phyloP scores from a whole-genome alignment of 92 coral and sea anemone genomes.

The Montipora capitata region DNA sequence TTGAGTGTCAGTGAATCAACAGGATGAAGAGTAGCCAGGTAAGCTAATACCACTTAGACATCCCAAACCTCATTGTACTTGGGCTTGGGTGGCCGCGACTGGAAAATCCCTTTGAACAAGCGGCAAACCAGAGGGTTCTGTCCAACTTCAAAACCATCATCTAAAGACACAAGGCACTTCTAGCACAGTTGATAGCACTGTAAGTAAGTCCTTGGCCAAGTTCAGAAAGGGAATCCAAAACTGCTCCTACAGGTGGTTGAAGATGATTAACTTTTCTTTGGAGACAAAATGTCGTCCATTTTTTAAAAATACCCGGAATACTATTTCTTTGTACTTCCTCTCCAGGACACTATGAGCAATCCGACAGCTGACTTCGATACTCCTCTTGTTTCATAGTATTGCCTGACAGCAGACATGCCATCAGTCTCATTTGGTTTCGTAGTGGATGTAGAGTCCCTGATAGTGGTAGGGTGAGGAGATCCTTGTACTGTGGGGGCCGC shows the following conservation, averaged over 20 bases:
- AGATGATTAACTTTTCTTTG: slow-evolving; percentile 51
- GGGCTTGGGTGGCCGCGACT: slow-evolving; percentile 37
- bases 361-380: slow-evolving; percentile 54
- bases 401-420: slow-evolving; percentile 58
- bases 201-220: slow-evolving; percentile 43
- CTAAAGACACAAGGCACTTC: slow-evolving; percentile 21
- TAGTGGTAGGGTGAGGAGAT: slow-evolving; percentile 40
- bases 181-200: slow-evolving; percentile 50
- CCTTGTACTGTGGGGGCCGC: slow-evolving; percentile 42
- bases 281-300: slow-evolving; percentile 70
- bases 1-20: slow-evolving; percentile 24
- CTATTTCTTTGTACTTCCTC: slow-evolving; percentile 51
- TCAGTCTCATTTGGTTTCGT: slow-evolving; percentile 31
- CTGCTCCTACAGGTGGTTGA: slow-evolving; percentile 46
- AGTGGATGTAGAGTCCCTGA: slow-evolving; percentile 58
- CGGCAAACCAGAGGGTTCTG: slow-evolving; percentile 22
- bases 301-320: slow-evolving; percentile 4
- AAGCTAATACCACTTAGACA: slow-evolving; percentile 38
- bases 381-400: slow-evolving; percentile 54
- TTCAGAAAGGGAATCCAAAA: background rate
- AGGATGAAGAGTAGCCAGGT: slow-evolving; percentile 44
- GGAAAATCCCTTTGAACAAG: slow-evolving; percentile 32
- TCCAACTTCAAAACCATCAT: slow-evolving; percentile 29
- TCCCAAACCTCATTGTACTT: slow-evolving; percentile 60
- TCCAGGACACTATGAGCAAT: slow-evolving; percentile 64